Conservation (phyloP, 1,140 invertebrate genomes). For the Scylla paramamosain region DNA sequence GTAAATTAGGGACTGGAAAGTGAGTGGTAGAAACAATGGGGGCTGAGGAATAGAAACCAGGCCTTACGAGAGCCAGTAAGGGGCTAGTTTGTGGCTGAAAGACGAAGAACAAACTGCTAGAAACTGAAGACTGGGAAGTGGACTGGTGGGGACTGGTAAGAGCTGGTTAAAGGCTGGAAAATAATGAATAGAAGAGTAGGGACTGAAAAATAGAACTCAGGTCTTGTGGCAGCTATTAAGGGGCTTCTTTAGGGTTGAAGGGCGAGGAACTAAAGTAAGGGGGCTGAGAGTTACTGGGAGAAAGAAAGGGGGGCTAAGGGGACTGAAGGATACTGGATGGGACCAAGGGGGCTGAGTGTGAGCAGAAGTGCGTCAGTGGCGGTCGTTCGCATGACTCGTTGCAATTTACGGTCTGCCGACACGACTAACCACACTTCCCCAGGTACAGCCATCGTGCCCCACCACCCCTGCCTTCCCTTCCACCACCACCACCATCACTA, state of each 20-base stretch:
- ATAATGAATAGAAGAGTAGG: too few relatives aligned
- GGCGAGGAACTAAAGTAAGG: background rate
- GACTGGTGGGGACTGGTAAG: background rate
- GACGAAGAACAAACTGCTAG: too few relatives aligned
- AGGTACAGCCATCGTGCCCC: background rate
- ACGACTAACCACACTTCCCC: slow-evolving; percentile 36
- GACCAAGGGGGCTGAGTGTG: background rate
- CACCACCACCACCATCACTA: too few relatives aligned
- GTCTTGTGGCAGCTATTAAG: too few relatives aligned
- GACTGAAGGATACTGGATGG: slow-evolving; percentile 16
- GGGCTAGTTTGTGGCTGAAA: too few relatives aligned
- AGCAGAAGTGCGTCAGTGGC: background rate
- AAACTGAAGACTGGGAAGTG: too few relatives aligned
- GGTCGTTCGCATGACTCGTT: slow-evolving; percentile 25
- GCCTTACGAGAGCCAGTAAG: too few relatives aligned
- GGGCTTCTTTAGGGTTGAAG: background rate
- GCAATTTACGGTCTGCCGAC: slow-evolving; percentile 34
- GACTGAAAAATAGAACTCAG: too few relatives aligned
- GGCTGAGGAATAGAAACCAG: too few relatives aligned
- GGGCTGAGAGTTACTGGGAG: background rate
- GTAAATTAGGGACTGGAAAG: background rate
- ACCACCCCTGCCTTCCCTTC: too few relatives aligned
- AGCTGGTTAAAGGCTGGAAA: background rate
- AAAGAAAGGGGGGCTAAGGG: background rate
- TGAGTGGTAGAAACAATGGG: background rate